Base-by-base conservation (phyloP, 2,113 vertebrate genomes). In the Sturnira hondurensis region DNA sequence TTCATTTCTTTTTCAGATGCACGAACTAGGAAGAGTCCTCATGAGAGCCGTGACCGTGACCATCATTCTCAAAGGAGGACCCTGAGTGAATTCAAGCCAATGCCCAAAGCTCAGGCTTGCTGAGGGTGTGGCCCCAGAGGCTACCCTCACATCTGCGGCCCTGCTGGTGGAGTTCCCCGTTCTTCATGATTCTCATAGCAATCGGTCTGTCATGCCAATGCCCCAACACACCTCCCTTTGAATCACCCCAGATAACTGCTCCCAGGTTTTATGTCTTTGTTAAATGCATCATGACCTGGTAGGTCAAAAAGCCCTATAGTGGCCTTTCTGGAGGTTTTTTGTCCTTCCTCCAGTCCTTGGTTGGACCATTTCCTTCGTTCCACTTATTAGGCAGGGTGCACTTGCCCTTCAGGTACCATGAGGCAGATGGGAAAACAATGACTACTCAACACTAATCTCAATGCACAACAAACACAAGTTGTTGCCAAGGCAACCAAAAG, bases 401-500 rank as follows among this genome's bases (percentile, higher is more conserved):
- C 65, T 82, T 65, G 14, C 77, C 68, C 31, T 31, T 96, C 83
- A 70, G 82, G 14, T 54, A 61, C 50, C 14, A 28, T 2, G 47
- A 86, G 47, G 80, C 54, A 80, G 65, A 58, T 33, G 52, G 77
- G 61, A 71, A 96, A 96, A 97, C 95, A 94, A 89, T 2, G 22
- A 78, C 67, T 28, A 92, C 52, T 76, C 38, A 68, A 74, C 58
- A 87, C 76, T 93, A 76, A 89, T 85, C 41, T 3, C 36, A 45
- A 89, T 19, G 71, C 47, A 45, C 2, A 50, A 96, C 88, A 67
- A 71, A 87, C 95, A 68, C 94, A 97, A 93, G 86, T 54, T 63
- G 98, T 98, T 98, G 97, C 96, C 98, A 96, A 97, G 97, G 98
- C 90, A 98, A 98, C 84, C 0, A 36, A 63, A 52, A 83, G 85